Base-by-base conservation (phyloP, 2,797 vertebrate genomes). In the Neoniphon sammara region DNA sequence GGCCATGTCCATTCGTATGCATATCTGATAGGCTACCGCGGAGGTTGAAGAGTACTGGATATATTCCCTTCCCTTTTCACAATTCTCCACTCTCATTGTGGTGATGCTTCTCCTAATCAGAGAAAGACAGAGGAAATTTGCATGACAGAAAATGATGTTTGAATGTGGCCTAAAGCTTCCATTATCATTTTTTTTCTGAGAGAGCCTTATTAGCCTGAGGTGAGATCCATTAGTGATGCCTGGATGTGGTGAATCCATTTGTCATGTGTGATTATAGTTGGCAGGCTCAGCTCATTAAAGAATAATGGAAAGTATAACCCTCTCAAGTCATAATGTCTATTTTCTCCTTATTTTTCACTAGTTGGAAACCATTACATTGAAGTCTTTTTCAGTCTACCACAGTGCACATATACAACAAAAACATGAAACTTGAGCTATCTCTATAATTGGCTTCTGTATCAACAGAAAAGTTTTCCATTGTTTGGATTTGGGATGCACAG, bases 201-300 rank as follows among this genome's bases (percentile, higher is more conserved):
- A 80, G 76, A 75, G 75, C 27, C 61, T 76, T 77, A 84, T 82
- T 79, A 87, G 77, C 73, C 67, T 14, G 44, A 81, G 78, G 89
- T 89, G 75, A 85, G 80, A 64, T 55, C 72, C 77, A 83, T 89
- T 86, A 87, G 80, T 59, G 81, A 85, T 82, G 59, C 78, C 68
- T 67, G 54, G 66, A 77, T 78, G 74, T 79, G 76, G 53, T 84
- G 71, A 88, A 86, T 84, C 66, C 78, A 81, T 89, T 82, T 75
- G 80, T 86, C 78, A 67, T 67, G 59, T 67, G 25, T 85, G 77
- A 86, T 72, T 79, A 77, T 71, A 77, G 69, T 71, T 70, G 67
- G 69, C 72, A 68, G 77, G 52, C 73, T 87, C 56, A 62, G 50
- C 69, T 84, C 49, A 83, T 87, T 88, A 73, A 86, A 75, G 68